Evolutionary conservation across 2,797 vertebrate genomes (phyloP).

Genomic region (Arctocebus calabarensis): DNA sequence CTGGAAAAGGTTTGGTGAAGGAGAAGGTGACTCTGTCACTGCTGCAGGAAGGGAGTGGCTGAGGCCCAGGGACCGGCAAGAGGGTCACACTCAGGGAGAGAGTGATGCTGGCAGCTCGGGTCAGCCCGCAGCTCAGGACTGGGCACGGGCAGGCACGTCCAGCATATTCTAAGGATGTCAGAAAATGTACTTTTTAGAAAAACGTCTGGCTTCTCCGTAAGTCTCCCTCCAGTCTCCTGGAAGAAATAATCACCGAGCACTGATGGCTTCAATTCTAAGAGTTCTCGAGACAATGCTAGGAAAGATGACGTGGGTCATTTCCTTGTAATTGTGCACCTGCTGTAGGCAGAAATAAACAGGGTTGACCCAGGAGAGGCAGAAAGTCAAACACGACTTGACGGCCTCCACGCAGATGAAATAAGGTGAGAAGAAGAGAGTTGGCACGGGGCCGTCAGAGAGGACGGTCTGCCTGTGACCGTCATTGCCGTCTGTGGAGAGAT

Average conservation of each 20-base stretch:
- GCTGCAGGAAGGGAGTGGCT: neutral
- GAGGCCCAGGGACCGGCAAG: rapidly evolving
- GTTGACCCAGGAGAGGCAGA: neutral
- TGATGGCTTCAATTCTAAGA: neutral
- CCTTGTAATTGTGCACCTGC: rapidly evolving
- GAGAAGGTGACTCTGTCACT: rapidly evolving
- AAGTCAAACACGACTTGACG: neutral
- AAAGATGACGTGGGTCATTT: neutral
- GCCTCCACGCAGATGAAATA: neutral
- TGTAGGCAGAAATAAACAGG: neutral
- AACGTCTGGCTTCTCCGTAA: neutral
- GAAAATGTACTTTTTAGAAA: neutral
- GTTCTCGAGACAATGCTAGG: neutral
- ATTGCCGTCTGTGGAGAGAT: rapidly evolving
- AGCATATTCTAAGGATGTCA: neutral
- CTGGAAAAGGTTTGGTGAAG: neutral
- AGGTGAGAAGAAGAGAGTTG: too few relatives aligned
- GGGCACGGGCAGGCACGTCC: rapidly evolving
- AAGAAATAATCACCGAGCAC: neutral
- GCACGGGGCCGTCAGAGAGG: rapidly evolving
- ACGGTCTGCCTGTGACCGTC: rapidly evolving
- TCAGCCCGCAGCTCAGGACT: neutral
- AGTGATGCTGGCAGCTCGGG: rapidly evolving
- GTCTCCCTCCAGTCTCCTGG: neutral
- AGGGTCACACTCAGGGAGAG: neutral